Conservation (phyloP, 1,140 invertebrate genomes). For the Zophobas morio region DNA sequence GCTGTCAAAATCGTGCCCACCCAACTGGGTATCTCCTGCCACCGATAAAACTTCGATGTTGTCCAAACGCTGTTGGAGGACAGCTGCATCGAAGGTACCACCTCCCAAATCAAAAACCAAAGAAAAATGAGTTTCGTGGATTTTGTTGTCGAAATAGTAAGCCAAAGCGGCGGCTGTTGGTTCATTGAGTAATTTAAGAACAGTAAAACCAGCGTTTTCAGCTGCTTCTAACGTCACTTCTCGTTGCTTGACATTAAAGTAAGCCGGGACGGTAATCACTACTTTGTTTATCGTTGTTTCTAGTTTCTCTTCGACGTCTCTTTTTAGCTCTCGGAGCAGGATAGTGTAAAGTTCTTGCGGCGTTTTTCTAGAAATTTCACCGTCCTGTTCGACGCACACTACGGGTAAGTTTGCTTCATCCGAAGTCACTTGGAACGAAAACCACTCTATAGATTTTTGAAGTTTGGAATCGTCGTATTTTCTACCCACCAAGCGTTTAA, state of each 20-base stretch:
- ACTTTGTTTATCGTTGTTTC: background rate
- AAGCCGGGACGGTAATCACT: conserved; percentile 6
- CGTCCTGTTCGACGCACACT: too few relatives aligned
- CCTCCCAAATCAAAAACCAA: conserved; percentile 8
- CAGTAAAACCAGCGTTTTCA: conserved; percentile 3
- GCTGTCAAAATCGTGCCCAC: background rate
- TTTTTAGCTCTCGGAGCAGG: background rate
- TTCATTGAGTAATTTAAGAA: background rate
- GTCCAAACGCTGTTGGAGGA: background rate
- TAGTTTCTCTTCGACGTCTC: background rate
- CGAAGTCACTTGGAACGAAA: too few relatives aligned
- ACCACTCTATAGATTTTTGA: too few relatives aligned
- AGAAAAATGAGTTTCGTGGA: background rate
- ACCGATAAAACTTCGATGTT: background rate
- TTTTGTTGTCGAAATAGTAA: background rate
- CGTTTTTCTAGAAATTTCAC: background rate
- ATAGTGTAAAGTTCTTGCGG: background rate
- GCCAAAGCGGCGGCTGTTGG: background rate
- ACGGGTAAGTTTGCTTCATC: too few relatives aligned
- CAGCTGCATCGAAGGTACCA: background rate
- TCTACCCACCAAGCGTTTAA: too few relatives aligned
- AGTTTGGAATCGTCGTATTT: too few relatives aligned
- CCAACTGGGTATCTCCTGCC: background rate
- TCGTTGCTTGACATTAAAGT: background rate
- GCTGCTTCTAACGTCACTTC: conserved; percentile 4